Base-by-base conservation (phyloP, 2,888 invertebrate species). In the Dicyrtoma fusca region DNA sequence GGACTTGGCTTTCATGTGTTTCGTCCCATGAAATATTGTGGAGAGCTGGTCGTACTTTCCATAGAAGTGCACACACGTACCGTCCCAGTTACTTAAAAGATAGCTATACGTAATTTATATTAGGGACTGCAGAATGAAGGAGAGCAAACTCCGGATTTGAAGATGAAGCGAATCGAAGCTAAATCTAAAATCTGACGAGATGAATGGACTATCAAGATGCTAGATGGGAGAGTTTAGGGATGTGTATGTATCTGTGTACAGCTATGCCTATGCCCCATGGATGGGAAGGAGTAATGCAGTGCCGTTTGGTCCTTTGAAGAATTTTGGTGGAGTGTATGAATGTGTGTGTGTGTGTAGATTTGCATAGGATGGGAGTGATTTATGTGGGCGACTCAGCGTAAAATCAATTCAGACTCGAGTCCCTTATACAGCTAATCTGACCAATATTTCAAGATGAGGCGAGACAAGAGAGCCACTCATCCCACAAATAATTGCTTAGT, bases 361-460 rank as follows among this genome's bases (percentile, higher is more conserved):
- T 64, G 49, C 69, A 69, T 69, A 62, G 49, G 45, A 62, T 70
- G 26, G 42, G 71, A 65, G 64, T 74, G 75, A 75, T 75, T 75
- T 75, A 75, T 74, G 73, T 68, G 71, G 75, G 69, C 69, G 75
- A 72, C 72, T 45, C 61, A 65, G 74, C 75, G 74, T 72, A 76
- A 76, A 76, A 76, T 76, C 75, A 76, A 76, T 76, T 76, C 72
- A 69, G 72, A 34, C 66, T 73, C 70, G 55, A 76, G 72, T 75
- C 63, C 77, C 74, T 75, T 77, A 72, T 74, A 77, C 73, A 75
- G 77, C 74, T 78, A 78, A 78, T 77, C 78, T 76, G 73, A 51
- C 73, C 78, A 77, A 78, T 78, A 78, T 78, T 78, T 78, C 77
- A 78, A 77, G 77, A 78, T 77, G 64, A 73, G 73, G 69, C 73